Evolutionary conservation across 1,140 invertebrate species (phyloP), one percentile per base, ranked within the genome.

Genomic region (Probaryconus sp.): DNA sequence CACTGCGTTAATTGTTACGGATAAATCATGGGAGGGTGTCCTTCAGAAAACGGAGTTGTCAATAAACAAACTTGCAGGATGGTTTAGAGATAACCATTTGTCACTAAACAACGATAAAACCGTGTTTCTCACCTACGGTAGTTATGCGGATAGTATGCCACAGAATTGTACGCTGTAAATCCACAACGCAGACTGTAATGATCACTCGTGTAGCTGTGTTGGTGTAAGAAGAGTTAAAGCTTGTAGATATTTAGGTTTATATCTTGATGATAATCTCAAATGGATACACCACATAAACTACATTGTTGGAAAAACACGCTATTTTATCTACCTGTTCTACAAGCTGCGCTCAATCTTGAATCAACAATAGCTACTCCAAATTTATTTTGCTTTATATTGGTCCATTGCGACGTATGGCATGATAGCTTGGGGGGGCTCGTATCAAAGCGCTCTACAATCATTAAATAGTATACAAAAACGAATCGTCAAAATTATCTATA

Each of bases 41-140:
- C 0, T 28, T 1, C 7, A 14, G 7, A 51, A 18, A 1, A 48
- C 37, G 3, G 21, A 38, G 16, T 1, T 13, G 2, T 5, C 5
- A 5, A 28, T 64, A 42, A 24, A 5, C 6, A 13, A 30, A 31
- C 28, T 53, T 7, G 1, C n/a, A 0, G 37, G 40, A 17, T 64
- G 45, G 45, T 16, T 64, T 5, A 6, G 0, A 2, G 6, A 17
- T 0, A 61, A 61, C 13, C 43, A 61, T 9, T 18, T 61, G 10
- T 35, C 42, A 6, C 21, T 64, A 17, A 64, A 64, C 42, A 20
- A 40, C 7, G 11, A 17, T n/a, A 40, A 64, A 42, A 51, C 60
- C 4, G 47, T 48, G 1, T 64, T 16, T 31, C 38, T 50, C 1
- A 20, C 60, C n/a, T 64, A 40, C 10, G 45, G 45, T 2, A 42